These are phyloP conservation scores for Scytalopus superciliaris DNA, from an alignment of 2,113 vertebrate genomes.

Conservation along the genomic window DNA sequence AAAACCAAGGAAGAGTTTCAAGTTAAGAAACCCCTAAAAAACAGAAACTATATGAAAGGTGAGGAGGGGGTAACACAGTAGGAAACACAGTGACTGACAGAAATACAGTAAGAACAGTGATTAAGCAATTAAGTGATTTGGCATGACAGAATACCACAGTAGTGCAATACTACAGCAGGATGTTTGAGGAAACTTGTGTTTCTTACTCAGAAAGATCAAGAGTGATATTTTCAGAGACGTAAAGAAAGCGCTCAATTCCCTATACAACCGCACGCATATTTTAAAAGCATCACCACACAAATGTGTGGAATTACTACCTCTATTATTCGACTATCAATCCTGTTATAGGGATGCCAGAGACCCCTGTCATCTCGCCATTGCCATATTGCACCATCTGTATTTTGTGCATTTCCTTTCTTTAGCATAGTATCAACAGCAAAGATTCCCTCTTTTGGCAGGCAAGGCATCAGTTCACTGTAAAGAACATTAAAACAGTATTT, in stretches of 20 bases:
- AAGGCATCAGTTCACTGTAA: slow-evolving; percentile 97
- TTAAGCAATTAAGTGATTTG: neutral
- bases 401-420: slow-evolving; percentile 97
- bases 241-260: neutral
- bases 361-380: slow-evolving; percentile 98
- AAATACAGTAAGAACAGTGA: neutral
- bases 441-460: slow-evolving; percentile 97
- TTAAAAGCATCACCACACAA: neutral
- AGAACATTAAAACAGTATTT: slow-evolving; percentile 40
- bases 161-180: neutral
- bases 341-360: slow-evolving; percentile 98
- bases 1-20: slow-evolving; percentile 62
- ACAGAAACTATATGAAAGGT: neutral
- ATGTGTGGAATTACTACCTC: slow-evolving; percentile 82
- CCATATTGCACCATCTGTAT: slow-evolving; percentile 96
- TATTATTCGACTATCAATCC: slow-evolving; percentile 98
- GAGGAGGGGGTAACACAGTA: neutral
- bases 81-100: neutral
- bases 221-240: neutral
- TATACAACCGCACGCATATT: neutral
- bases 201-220: neutral
- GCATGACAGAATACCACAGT: neutral
- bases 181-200: neutral
- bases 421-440: slow-evolving; percentile 98
- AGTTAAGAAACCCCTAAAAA: neutral